Conservation (phyloP, 1,140 invertebrate genomes). For the Pinna nobilis region DNA sequence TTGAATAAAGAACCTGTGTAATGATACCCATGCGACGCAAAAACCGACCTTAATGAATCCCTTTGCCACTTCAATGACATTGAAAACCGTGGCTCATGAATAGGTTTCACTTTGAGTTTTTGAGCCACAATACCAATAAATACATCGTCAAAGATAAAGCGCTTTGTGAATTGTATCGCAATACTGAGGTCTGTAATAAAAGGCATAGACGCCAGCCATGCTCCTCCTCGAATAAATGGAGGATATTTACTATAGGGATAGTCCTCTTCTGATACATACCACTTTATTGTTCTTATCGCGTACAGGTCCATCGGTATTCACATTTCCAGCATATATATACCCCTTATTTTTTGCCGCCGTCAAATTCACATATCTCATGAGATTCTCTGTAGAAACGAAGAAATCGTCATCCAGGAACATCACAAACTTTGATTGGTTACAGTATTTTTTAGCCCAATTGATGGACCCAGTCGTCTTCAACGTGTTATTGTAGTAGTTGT, state of each 20-base stretch:
- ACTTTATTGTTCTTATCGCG: too few relatives aligned
- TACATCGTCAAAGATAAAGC: constrained; percentile 24
- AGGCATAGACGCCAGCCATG: constrained; percentile 15
- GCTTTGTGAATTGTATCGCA: background rate
- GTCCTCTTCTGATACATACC: constrained; percentile 24
- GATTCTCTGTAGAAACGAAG: too few relatives aligned
- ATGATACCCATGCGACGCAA: too few relatives aligned
- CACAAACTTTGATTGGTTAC: constrained; percentile 1
- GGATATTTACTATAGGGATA: constrained; percentile 24
- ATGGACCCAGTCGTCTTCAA: constrained; percentile 1
- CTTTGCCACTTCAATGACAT: too few relatives aligned
- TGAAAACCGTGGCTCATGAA: too few relatives aligned
- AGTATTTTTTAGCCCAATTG: background rate
- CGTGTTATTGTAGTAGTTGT: constrained; percentile 17
- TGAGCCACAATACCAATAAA: constrained; percentile 32
- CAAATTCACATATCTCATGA: too few relatives aligned
- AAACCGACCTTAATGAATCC: too few relatives aligned
- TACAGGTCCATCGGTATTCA: too few relatives aligned
- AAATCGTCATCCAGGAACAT: constrained; percentile 15
- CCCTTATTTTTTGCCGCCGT: too few relatives aligned
- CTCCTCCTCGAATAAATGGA: constrained; percentile 19
- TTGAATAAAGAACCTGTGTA: too few relatives aligned
- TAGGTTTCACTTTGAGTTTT: constrained; percentile 7
- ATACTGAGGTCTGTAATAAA: constrained; percentile 8
- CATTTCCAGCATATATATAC: too few relatives aligned